Evolutionary conservation across 2,797 vertebrate genomes (phyloP).

Genomic region (Enteromius trimaculatus): DNA sequence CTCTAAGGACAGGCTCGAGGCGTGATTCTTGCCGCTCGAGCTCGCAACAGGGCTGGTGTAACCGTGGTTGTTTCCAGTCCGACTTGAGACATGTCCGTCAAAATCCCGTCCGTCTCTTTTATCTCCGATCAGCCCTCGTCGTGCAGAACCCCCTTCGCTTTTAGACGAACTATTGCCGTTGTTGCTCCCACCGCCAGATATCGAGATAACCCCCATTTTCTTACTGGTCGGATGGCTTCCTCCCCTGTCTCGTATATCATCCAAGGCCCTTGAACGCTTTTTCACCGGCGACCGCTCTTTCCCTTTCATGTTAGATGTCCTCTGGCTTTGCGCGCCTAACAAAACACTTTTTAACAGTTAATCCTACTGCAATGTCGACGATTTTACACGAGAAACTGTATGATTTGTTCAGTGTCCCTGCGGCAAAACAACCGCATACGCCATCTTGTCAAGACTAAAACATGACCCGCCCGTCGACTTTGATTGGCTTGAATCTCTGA

Average conservation of each 20-base stretch:
- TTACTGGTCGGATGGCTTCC: conserved; percentile 89
- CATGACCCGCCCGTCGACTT: conserved; percentile 63
- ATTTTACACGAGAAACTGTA: conserved; percentile 53
- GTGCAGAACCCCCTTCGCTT: conserved; percentile 75
- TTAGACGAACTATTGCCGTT: conserved; percentile 81
- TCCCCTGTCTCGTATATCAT: conserved; percentile 89
- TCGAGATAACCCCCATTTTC: conserved; percentile 84
- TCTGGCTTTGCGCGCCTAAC: conserved; percentile 61
- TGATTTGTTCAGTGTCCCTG: conserved; percentile 75
- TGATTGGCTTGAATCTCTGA: conserved; percentile 73
- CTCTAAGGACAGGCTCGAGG: conserved; percentile 77
- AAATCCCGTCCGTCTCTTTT: conserved; percentile 89
- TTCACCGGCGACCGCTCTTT: conserved; percentile 96
- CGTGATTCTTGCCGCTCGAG: conserved; percentile 79
- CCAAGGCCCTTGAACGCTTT: conserved; percentile 93
- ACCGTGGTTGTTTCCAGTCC: conserved; percentile 84
- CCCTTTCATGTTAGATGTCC: conserved; percentile 86
- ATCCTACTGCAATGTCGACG: conserved; percentile 57
- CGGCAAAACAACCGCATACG: conserved; percentile 81
- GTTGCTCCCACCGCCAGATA: conserved; percentile 80
- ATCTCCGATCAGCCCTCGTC: conserved; percentile 79
- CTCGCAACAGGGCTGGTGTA: conserved; percentile 73
- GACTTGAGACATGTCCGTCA: conserved; percentile 80
- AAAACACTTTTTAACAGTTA: conserved; percentile 35
- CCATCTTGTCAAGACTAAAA: conserved; percentile 82